These are phyloP conservation scores for Tyrannus savana DNA, from an alignment of 2,113 vertebrate genomes.

Conservation along the genomic window DNA sequence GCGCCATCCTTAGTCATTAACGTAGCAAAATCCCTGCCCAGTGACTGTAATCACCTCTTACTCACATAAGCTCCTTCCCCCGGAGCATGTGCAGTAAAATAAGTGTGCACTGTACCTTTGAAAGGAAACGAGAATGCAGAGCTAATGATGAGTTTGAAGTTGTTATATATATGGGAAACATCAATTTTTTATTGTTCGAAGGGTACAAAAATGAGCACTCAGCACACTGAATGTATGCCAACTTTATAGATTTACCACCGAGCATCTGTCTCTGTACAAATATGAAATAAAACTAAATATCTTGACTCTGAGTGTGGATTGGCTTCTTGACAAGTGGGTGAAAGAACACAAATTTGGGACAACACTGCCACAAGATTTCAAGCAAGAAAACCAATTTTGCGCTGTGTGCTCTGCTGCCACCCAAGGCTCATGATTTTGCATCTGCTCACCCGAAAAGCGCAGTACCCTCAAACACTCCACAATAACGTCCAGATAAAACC, in stretches of 20 bases:
- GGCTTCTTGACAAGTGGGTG: not conserved
- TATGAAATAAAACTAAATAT: not conserved
- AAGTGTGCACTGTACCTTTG: not conserved
- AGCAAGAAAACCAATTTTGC: not conserved
- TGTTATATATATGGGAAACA: not conserved
- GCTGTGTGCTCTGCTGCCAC: not conserved
- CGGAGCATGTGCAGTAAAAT: not conserved
- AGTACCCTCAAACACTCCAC: not conserved
- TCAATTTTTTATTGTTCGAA: not conserved
- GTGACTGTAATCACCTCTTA: not conserved
- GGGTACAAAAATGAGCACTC: not conserved
- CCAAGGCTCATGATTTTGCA: not conserved
- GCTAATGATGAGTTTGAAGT: not conserved
- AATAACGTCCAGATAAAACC: not conserved
- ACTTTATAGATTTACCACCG: not conserved
- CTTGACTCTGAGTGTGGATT: not conserved
- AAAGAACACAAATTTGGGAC: not conserved
- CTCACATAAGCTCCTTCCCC: not conserved
- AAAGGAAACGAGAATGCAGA: not conserved
- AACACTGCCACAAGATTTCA: not conserved
- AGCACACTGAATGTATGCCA: not conserved
- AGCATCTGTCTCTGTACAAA: not conserved
- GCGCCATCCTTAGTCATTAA: not conserved
- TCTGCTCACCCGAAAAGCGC: not conserved
- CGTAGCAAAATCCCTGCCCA: not conserved